Percentiles rank a stretch among this genome's conserved stretches.
These are phyloP conservation scores for Desmodus rotundus DNA, from an alignment of 2,113 vertebrate species.

Conservation along the genomic window DNA sequence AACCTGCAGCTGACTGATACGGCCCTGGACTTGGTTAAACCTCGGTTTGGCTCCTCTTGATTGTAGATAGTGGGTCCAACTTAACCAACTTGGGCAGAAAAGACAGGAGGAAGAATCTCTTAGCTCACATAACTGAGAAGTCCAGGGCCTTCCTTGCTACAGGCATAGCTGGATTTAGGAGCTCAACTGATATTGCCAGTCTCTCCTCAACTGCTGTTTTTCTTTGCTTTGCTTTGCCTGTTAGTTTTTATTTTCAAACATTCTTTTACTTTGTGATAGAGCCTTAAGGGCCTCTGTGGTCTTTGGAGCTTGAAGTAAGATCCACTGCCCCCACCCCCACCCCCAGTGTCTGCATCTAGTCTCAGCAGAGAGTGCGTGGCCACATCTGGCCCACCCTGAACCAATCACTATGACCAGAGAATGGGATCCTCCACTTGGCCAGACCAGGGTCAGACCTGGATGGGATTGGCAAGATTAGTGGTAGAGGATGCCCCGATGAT, in stretches of 20 bases:
- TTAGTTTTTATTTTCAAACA: neutral
- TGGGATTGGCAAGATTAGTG: neutral
- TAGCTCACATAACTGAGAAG: neutral
- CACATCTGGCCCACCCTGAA: neutral
- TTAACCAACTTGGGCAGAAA: neutral
- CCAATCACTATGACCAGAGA: neutral
- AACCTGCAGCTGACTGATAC: neutral
- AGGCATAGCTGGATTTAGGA: neutral
- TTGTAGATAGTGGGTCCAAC: neutral
- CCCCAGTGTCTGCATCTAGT: neutral
- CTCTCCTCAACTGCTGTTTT: neutral
- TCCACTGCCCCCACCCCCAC: neutral
- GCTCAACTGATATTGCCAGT: neutral
- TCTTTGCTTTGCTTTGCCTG: neutral
- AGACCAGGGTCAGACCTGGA: neutral
- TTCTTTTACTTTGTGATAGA: neutral
- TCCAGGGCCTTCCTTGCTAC: neutral
- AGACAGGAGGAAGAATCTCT: neutral
- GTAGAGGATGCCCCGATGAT: neutral
- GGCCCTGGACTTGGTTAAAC: neutral
- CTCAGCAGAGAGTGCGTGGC: neutral
- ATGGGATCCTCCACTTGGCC: neutral
- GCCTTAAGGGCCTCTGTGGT: neutral
- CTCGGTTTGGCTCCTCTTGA: neutral
- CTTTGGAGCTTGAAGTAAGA: neutral